Base-by-base conservation (phyloP, 2,113 vertebrate genomes). In the Alces alces region DNA sequence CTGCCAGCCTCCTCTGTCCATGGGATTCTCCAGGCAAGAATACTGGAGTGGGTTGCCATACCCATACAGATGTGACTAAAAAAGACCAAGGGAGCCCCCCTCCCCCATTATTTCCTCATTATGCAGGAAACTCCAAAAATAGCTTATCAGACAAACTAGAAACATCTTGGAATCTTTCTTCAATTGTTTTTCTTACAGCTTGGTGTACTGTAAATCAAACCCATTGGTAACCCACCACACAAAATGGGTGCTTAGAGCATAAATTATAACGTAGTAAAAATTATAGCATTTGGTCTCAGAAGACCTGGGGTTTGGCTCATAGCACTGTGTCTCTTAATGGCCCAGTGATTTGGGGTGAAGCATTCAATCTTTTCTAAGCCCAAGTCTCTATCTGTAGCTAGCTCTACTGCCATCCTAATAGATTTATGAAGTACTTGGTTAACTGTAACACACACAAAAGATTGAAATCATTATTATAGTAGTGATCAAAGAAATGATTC, bases 191-290 rank as follows among this genome's bases (percentile, higher is more conserved):
- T 50, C 45, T 90, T 47, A 80, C 27, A 73, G 39, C 11, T 85
- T 98, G 55, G 11, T 70, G 9, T 64, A 52, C 73, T 80, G 86
- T 94, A 50, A 93, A 64, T 97, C 64, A 95, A 88, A 64, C 54
- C 54, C 13, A 52, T 30, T 82, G 36, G 11, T 78, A 88, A 91
- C 30, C 58, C 28, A 93, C 25, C 25, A 80, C 16, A 80, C 4
- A 33, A 87, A 90, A 86, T 55, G 13, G 43, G 76, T 96, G 21
- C 39, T 58, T 93, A 85, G 28, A 93, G 47, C 1, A 82, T 87
- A 87, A 61, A 85, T 87, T 78, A 33, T 27, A 92, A 47, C 3
- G 13, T 28, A 54, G 76, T 39, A 50, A 91, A 93, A 93, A 84
- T 64, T 30, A 93, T 0, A 85, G 16, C 33, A 27, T 84, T 96